Evolutionary conservation across 2,113 vertebrate species (phyloP).

Genomic region (Osmerus mordax): DNA sequence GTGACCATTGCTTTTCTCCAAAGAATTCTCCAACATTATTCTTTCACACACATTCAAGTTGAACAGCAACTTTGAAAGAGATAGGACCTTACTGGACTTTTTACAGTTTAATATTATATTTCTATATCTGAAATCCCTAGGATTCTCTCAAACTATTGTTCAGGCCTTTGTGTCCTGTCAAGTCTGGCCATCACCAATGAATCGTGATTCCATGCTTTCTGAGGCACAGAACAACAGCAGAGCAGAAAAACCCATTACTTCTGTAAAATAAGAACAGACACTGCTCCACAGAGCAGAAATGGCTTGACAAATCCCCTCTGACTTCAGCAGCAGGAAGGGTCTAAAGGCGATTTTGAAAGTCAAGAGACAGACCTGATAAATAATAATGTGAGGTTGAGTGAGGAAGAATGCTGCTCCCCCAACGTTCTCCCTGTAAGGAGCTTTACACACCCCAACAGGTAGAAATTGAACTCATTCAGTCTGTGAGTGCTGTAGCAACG

Average conservation of each 20-base stretch:
- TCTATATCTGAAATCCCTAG: no score
- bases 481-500: neutral
- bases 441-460: slow-evolving; percentile 4
- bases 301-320: slow-evolving; percentile 20
- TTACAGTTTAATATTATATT: no score
- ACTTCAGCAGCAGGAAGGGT: neutral
- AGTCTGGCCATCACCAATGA: neutral
- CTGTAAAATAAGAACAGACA: slow-evolving; percentile 17
- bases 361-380: neutral
- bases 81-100: no score
- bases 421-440: neutral
- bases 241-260: slow-evolving; percentile 29
- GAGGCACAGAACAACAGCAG: slow-evolving; percentile 4
- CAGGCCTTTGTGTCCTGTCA: slow-evolving; percentile 1
- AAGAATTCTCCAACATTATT: no score
- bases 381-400: neutral
- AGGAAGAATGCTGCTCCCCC: neutral
- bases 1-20: no score
- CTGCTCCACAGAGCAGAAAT: slow-evolving; percentile 23
- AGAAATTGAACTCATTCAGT: neutral
- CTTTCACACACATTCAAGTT: no score
- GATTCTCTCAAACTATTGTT: no score
- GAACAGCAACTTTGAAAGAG: no score
- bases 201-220: neutral
- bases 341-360: slow-evolving; percentile 7